Percentiles rank a stretch among this genome's conserved stretches.
Evolutionary conservation across 2,797 vertebrate genomes (phyloP).

Genomic region (Anabas testudineus): DNA sequence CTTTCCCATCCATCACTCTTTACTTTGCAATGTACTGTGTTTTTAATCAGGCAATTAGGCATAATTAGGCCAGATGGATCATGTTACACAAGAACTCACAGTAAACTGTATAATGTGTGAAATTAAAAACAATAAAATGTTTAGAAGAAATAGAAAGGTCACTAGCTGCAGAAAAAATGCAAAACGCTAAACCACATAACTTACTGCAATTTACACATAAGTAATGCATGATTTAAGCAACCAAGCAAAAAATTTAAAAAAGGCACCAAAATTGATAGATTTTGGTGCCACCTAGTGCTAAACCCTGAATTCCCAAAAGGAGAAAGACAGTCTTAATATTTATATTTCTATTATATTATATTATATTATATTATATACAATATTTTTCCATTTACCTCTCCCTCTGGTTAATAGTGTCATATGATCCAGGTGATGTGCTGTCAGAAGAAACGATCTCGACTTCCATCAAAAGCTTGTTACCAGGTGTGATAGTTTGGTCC

Average conservation of each 20-base stretch:
- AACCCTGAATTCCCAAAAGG: background rate
- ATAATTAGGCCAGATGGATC: background rate
- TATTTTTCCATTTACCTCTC: constrained; percentile 66
- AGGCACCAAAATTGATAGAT: background rate
- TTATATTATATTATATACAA: background rate
- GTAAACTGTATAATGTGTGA: too few species aligned
- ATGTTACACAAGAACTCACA: background rate
- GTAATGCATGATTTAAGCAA: background rate
- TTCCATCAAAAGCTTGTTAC: constrained; percentile 7
- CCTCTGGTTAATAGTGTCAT: constrained; percentile 26
- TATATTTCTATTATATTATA: background rate
- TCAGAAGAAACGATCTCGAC: constrained; percentile 36
- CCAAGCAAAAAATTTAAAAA: background rate
- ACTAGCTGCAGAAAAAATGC: background rate
- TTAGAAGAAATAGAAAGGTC: too few species aligned
- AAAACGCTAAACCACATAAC: background rate
- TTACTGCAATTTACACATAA: too few species aligned
- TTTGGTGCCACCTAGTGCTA: background rate
- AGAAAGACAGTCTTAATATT: background rate
- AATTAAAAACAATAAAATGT: too few species aligned
- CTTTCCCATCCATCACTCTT: background rate
- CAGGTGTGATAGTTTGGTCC: constrained; percentile 13
- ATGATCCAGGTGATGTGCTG: constrained; percentile 26
- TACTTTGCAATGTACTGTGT: constrained; percentile 17
- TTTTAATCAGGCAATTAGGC: background rate